A percentile compares a stretch with the other conserved stretches of the same genome.
These are phyloP conservation scores for Listrodromus nycthemerus DNA, from an alignment of 2,888 invertebrate species.

Conservation along the genomic window DNA sequence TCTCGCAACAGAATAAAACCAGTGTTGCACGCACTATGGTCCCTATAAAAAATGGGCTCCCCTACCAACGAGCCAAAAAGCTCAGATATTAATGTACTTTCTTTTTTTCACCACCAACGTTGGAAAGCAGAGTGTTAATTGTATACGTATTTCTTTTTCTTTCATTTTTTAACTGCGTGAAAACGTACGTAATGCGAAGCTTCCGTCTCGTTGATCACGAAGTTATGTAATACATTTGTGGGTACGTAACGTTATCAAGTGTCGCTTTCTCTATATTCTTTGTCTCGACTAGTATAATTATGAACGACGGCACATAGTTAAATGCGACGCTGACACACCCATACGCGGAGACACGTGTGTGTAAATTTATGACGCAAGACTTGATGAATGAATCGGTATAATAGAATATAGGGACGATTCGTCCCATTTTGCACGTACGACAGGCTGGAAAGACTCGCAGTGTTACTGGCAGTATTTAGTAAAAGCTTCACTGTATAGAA, in stretches of 20 bases:
- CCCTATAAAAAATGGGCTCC: constrained; percentile 1
- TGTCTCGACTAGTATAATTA: constrained; percentile 31
- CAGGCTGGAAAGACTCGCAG: constrained; percentile 35
- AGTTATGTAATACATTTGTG: constrained; percentile 30
- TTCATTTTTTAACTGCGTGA: constrained; percentile 6
- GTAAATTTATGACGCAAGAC: constrained; percentile 32
- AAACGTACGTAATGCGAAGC: neutral
- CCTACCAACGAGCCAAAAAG: neutral
- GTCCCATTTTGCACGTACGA: constrained; percentile 44
- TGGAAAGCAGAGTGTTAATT: constrained; percentile 38
- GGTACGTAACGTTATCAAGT: constrained; percentile 19
- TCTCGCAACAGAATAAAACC: neutral
- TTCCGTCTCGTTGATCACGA: constrained; percentile 66
- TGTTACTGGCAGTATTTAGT: constrained; percentile 36
- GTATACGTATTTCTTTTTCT: constrained; percentile 29
- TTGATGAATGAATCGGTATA: constrained; percentile 48
- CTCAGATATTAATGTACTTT: constrained; percentile 46
- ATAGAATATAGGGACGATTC: constrained; percentile 45
- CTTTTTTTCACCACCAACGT: constrained; percentile 46
- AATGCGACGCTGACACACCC: constrained; percentile 17
- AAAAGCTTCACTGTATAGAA: constrained; percentile 37
- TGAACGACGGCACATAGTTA: constrained; percentile 34
- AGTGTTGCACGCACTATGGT: neutral
- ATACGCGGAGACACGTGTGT: neutral
- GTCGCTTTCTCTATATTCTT: constrained; percentile 27